Conservation (phyloP, 2,888 invertebrate genomes). For the Branchinecta sandiegonensis region DNA sequence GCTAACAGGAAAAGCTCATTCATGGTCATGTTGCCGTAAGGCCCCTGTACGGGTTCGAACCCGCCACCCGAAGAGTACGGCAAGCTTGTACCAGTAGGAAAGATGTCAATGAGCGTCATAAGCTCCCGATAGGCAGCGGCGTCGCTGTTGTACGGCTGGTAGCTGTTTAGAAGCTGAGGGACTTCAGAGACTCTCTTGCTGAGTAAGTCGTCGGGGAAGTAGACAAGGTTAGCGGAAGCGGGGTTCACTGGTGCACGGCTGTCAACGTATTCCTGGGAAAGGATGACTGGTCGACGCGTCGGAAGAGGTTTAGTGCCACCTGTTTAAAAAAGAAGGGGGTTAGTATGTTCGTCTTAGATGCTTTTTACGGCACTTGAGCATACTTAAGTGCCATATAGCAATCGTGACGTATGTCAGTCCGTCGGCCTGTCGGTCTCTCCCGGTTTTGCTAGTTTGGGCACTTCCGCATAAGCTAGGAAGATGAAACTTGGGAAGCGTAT, state of each 20-base stretch:
- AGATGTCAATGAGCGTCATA: neutral
- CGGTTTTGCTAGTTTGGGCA: no score
- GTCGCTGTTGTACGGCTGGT: constrained; percentile 1
- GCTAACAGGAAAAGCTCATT: constrained; percentile 21
- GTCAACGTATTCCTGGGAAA: constrained; percentile 22
- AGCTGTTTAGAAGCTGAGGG: neutral
- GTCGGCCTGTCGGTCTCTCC: no score
- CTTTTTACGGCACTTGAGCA: no score
- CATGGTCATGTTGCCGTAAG: constrained; percentile 20
- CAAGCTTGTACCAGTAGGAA: constrained; percentile 4
- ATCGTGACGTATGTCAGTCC: no score
- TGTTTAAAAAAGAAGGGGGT: neutral
- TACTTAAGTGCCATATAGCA: no score
- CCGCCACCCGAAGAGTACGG: neutral
- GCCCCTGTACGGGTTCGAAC: constrained; percentile 18
- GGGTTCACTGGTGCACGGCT: neutral
- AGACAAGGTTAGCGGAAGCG: neutral
- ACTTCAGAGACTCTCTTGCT: constrained; percentile 7
- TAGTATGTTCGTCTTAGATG: neutral
- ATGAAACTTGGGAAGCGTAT: no score
- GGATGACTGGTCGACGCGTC: constrained; percentile 19
- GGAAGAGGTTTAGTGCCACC: constrained; percentile 21
- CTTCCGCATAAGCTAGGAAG: no score
- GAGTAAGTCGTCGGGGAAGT: neutral
- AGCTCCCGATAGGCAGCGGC: neutral